Evolutionary conservation across 2,797 vertebrate genomes (phyloP).

Genomic region (Zalophus californianus): DNA sequence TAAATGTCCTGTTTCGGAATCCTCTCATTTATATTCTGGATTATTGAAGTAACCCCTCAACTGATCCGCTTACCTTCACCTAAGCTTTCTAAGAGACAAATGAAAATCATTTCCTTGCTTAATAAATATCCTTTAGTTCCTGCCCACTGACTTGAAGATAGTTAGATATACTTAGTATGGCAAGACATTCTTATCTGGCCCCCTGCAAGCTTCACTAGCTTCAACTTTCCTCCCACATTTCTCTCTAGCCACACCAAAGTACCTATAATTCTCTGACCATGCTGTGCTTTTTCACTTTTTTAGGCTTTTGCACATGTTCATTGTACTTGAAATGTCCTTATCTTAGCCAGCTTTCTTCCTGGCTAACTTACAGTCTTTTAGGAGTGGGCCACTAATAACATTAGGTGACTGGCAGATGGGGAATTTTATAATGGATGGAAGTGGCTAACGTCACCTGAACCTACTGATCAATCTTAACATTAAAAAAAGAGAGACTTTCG

Average conservation of each 20-base stretch:
- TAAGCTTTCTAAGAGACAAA: constrained; percentile 36
- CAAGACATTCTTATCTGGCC: neutral
- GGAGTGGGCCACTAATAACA: neutral
- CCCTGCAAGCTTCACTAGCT: neutral
- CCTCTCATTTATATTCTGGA: neutral
- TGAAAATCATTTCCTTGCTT: constrained; percentile 32
- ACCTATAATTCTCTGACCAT: neutral
- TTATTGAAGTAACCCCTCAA: constrained; percentile 3
- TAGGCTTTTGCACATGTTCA: constrained; percentile 31
- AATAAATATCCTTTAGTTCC: constrained; percentile 1
- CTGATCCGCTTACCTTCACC: neutral
- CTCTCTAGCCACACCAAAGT: neutral
- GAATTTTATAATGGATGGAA: neutral
- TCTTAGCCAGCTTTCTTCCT: neutral
- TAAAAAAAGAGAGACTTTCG: neutral
- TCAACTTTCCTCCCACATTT: neutral
- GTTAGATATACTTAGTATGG: constrained; percentile 23
- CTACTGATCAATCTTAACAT: constrained; percentile 38
- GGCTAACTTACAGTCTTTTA: neutral
- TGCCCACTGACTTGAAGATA: neutral
- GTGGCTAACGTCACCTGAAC: neutral
- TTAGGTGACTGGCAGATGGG: constrained; percentile 18
- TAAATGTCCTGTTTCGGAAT: constrained; percentile 31
- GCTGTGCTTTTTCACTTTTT: neutral
- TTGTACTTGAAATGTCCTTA: constrained; percentile 45